These are phyloP conservation scores for Leptoclinus maculatus DNA, from an alignment of 2,797 vertebrate species.

Conservation along the genomic window DNA sequence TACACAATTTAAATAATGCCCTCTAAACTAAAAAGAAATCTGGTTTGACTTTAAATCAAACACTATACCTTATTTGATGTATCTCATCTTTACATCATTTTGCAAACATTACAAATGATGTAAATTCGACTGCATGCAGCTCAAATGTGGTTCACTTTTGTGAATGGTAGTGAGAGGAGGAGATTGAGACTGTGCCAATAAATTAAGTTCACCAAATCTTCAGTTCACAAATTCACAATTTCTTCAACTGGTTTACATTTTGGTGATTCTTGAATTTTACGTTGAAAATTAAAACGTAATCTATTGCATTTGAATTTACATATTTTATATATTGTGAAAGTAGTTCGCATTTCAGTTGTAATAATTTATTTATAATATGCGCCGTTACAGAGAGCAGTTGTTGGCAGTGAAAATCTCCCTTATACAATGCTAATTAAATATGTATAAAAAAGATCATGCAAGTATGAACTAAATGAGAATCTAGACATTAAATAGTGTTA, in stretches of 20 bases:
- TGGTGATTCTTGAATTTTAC: background rate
- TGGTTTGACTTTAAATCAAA: no score
- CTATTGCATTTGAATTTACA: background rate
- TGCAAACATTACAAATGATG: background rate
- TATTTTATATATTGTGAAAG: background rate
- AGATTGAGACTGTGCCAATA: background rate
- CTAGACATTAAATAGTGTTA: background rate
- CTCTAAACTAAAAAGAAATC: no score
- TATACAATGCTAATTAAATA: background rate
- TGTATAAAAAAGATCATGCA: background rate
- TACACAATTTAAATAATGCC: no score
- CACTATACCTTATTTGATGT: background rate
- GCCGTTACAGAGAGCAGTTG: background rate
- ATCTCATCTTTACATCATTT: background rate
- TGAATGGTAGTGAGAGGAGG: background rate
- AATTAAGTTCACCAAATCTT: background rate
- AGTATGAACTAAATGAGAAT: background rate
- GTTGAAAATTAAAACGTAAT: background rate
- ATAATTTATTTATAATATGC: background rate
- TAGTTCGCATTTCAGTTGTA: background rate
- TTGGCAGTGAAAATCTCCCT: background rate
- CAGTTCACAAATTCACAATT: background rate
- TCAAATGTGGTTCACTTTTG: background rate
- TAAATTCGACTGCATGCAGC: constrained; percentile 6
- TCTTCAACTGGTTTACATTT: background rate